Conservation (phyloP, 2,888 invertebrate species). For the Onthophagus sagittarius region DNA sequence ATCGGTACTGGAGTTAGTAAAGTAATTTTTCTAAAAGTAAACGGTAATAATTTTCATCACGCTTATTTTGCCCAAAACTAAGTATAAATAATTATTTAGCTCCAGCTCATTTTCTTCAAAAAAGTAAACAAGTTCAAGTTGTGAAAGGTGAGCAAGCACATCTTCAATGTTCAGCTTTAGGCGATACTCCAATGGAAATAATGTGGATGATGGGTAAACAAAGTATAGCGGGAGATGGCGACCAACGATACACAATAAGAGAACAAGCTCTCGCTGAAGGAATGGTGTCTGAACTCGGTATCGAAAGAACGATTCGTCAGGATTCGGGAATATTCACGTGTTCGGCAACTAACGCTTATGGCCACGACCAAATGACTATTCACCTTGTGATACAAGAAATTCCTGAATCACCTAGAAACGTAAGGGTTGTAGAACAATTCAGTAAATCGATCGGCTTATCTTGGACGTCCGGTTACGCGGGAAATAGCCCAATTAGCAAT, state of each 20-base stretch:
- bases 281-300: constrained; percentile 79
- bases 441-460: constrained; percentile 80
- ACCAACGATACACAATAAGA: constrained; percentile 71
- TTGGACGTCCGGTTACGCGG: constrained; percentile 87
- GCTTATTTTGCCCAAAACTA: constrained; percentile 15
- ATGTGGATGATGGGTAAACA: constrained; percentile 78
- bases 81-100: constrained; percentile 50
- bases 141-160: constrained; percentile 79
- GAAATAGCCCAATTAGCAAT: constrained; percentile 82
- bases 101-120: constrained; percentile 80
- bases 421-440: constrained; percentile 79
- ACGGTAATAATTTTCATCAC: constrained; percentile 59
- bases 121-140: constrained; percentile 76
- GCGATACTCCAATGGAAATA: constrained; percentile 84
- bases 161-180: constrained; percentile 81
- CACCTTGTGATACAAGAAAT: constrained; percentile 88
- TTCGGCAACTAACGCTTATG: constrained; percentile 83
- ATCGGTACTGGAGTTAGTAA: constrained; percentile 90
- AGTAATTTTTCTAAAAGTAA: constrained; percentile 84
- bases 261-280: constrained; percentile 77
- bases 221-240: constrained; percentile 67
- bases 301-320: constrained; percentile 78
- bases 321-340: constrained; percentile 89
- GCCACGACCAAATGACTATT: constrained; percentile 86
- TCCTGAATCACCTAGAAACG: constrained; percentile 84